Evolutionary conservation across 2,888 invertebrate genomes (phyloP).

Genomic region (Alcis repandata): DNA sequence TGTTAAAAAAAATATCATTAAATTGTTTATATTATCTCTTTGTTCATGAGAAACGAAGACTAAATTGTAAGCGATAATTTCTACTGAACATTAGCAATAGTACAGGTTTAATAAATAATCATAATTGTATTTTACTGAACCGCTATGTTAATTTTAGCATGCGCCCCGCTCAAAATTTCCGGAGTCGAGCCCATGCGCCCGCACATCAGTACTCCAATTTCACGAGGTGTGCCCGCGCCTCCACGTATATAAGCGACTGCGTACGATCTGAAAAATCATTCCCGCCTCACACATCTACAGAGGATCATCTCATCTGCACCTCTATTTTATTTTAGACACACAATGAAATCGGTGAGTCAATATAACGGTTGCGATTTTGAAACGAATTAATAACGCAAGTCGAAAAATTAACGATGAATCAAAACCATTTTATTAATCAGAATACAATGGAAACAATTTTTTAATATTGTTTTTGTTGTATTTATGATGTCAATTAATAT

Average conservation of each 20-base stretch:
- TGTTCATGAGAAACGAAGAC: too few species aligned
- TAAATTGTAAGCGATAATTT: too few species aligned
- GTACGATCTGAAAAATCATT: constrained; percentile 83
- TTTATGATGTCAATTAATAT: too few species aligned
- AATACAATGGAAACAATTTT: background rate
- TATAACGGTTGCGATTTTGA: constrained; percentile 16
- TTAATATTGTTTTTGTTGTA: too few species aligned
- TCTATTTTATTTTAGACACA: constrained; percentile 54
- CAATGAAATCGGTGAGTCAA: constrained; percentile 81
- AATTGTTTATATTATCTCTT: too few species aligned
- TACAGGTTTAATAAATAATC: too few species aligned
- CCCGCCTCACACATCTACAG: constrained; percentile 77
- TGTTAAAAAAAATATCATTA: too few species aligned
- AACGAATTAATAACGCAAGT: constrained; percentile 26
- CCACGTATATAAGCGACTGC: constrained; percentile 77
- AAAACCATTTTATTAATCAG: background rate
- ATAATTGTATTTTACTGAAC: background rate
- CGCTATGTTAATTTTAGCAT: background rate
- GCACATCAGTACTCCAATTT: constrained; percentile 77
- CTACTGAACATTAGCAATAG: too few species aligned
- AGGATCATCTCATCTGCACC: constrained; percentile 68
- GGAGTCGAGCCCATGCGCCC: constrained; percentile 49
- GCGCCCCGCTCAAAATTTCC: constrained; percentile 22
- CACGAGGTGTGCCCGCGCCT: constrained; percentile 69
- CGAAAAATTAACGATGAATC: constrained; percentile 2